Evolutionary conservation across 2,797 vertebrate species (phyloP), one percentile per base, ranked within the genome.

Genomic region (Tolypeutes matacus): DNA sequence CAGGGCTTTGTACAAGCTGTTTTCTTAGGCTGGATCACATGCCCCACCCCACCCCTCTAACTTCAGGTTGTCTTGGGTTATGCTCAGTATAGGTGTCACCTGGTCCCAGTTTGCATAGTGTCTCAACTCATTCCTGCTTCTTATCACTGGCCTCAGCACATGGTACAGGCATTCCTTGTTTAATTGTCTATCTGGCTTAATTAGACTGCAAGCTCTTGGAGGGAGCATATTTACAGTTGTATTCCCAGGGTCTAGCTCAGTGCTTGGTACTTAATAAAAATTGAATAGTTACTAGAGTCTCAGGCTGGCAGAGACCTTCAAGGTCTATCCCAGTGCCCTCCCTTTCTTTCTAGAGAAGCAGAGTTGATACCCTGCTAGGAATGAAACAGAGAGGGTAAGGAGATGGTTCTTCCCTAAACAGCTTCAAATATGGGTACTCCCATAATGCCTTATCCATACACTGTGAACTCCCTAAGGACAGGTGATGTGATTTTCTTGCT

Each of bases 1-100:
- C 77, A 78, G 84, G 62, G 62, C 53, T 89, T 76, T 77, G 67
- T 12, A 84, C 60, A 85, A 58, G 20, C 46, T 93, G 67, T 88
- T 87, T 80, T 36, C 34, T 70, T 80, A 46, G 36, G 34, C 53
- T 25, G 67, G 51, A 20, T 89, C 53, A 75, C 51, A 73, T 0
- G 23, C 29, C 34, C 46, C 25, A 42, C 25, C 34, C 56, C 18
- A 42, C 10, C 34, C 18, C 18, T 82, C 70, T 62, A 73, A 46
- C 46, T 89, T 29, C 65, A 53, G 60, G 39, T 92, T 78, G 29
- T 46, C n/a, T 53, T 42, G 39, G 42, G 73, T 92, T 82, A 53
- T 12, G 23, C 27, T 93, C 36, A 70, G 58, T n/a, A 34, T 34
- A 72, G 60, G 49, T 70, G 64, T 93, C 75, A 31, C 60, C 78